These are phyloP conservation scores for Ganaspis sp. DNA, from an alignment of 1,140 invertebrate species.

Conservation along the genomic window DNA sequence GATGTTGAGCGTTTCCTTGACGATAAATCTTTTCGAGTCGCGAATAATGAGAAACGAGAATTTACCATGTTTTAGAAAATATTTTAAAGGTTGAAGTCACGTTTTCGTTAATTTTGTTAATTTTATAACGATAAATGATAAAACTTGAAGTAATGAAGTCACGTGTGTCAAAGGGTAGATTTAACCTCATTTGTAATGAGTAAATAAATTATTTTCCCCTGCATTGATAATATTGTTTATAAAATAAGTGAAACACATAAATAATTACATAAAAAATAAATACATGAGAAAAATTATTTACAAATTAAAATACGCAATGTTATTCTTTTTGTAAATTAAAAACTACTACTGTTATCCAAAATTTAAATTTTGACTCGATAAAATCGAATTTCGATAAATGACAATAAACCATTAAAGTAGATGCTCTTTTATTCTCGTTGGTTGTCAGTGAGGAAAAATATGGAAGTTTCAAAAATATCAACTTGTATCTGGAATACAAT, in stretches of 20 bases:
- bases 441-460: slow-evolving; percentile 2
- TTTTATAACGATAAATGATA: too few relatives aligned
- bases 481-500: not conserved
- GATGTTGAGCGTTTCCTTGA: not conserved
- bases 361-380: not conserved
- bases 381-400: not conserved
- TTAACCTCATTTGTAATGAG: too few relatives aligned
- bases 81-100: not conserved
- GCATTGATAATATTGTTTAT: too few relatives aligned
- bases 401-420: not conserved
- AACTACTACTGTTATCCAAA: not conserved
- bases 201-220: too few relatives aligned
- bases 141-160: too few relatives aligned
- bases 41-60: not conserved
- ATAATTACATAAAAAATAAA: too few relatives aligned
- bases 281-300: too few relatives aligned
- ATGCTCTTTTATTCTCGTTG: not conserved
- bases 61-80: not conserved
- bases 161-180: too few relatives aligned
- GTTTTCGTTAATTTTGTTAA: not conserved
- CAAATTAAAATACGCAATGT: too few relatives aligned
- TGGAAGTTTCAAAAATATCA: not conserved
- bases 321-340: too few relatives aligned
- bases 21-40: not conserved
- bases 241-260: too few relatives aligned